Evolutionary conservation across 2,888 invertebrate species (phyloP).

Genomic region (Drosophila prostipennis): DNA sequence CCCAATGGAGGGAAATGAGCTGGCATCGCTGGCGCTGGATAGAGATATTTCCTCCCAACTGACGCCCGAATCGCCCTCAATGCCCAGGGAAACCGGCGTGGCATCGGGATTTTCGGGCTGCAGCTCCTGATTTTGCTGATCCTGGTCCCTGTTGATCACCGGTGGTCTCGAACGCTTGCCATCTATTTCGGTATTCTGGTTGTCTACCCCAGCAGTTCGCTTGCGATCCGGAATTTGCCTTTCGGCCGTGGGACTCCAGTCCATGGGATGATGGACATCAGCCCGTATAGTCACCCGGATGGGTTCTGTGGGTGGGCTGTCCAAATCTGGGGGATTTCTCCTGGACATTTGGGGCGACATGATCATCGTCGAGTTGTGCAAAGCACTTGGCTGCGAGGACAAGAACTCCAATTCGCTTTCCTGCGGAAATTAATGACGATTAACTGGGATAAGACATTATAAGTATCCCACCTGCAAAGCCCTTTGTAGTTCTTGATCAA

Average conservation of each 20-base stretch:
- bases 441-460: neutral
- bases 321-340: conserved; percentile 9
- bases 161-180: conserved; percentile 31
- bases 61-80: conserved; percentile 52
- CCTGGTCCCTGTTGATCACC: neutral
- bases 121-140: neutral
- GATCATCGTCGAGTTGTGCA: conserved; percentile 78
- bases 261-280: conserved; percentile 71
- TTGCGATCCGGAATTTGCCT: conserved; percentile 10
- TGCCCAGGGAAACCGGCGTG: conserved; percentile 29
- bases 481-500: conserved; percentile 40
- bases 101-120: conserved; percentile 15
- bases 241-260: conserved; percentile 68
- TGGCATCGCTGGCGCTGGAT: conserved; percentile 32
- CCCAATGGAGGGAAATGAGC: conserved; percentile 44
- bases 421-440: conserved; percentile 37
- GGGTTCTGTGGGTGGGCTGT: conserved; percentile 56
- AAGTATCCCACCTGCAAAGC: conserved; percentile 53
- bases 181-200: neutral
- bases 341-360: conserved; percentile 1
- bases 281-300: conserved; percentile 60
- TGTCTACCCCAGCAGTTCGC: neutral
- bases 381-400: conserved; percentile 5
- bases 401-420: conserved; percentile 69
- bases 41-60: conserved; percentile 46